Percentiles rank a stretch among this genome's conserved stretches.
Evolutionary conservation across 2,888 invertebrate species (phyloP).

Genomic region (Diarsia mendica): DNA sequence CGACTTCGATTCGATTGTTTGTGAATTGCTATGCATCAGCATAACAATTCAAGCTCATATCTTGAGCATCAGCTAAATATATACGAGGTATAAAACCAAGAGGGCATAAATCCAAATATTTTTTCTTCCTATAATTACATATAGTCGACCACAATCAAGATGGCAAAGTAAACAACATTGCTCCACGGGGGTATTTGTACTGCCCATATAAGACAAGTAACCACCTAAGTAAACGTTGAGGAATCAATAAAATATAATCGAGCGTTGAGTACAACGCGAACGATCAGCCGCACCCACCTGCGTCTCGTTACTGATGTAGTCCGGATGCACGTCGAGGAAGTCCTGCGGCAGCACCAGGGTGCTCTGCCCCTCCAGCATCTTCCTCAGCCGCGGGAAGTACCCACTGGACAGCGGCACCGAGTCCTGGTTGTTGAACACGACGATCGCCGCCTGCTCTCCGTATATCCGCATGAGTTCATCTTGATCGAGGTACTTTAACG

Average conservation of each 20-base stretch:
- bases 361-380: slow-evolving; percentile 88
- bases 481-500: slow-evolving; percentile 88
- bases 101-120: no score
- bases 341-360: slow-evolving; percentile 90
- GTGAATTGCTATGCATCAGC: no score
- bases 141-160: no score
- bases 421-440: slow-evolving; percentile 91
- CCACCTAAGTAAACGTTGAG: not conserved
- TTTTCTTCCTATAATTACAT: no score
- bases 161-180: no score
- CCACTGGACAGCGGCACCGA: slow-evolving; percentile 89
- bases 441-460: slow-evolving; percentile 89
- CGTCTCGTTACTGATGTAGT: slow-evolving; percentile 91
- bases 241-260: not conserved
- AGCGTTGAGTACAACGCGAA: not conserved
- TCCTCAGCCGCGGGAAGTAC: slow-evolving; percentile 89
- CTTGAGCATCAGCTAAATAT: no score
- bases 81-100: no score
- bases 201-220: no score
- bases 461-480: slow-evolving; percentile 90
- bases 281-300: slow-evolving; percentile 80
- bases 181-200: no score
- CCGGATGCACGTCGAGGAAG: slow-evolving; percentile 90
- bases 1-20: no score
- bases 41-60: no score